Evolutionary conservation across 2,888 invertebrate genomes (phyloP), one percentile per base, ranked within the genome.

Genomic region (Temnothorax rugatulus): DNA sequence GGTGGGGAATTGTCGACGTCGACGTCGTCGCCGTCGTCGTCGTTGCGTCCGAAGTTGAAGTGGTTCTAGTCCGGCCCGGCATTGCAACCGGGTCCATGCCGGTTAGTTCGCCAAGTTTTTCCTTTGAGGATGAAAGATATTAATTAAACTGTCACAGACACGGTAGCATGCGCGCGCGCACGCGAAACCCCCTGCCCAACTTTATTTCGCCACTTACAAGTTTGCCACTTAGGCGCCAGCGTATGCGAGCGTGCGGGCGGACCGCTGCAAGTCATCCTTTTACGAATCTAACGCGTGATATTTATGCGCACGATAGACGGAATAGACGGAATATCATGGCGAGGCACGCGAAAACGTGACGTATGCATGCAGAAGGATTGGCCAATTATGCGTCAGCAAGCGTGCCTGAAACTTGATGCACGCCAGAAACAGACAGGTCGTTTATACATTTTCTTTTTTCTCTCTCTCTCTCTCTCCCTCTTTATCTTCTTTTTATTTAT

Each of bases 131-230:
- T 92, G 94, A 93, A 93, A 94, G 94, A 94, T 94, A 94, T 94
- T 94, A 94, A 94, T 94, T 94, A 94, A 94, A 94, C 94, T 94
- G 94, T 94, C 94, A 94, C 94, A 92, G 93, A 91, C 94, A 94
- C 92, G 93, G 91, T 91, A 90, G 91, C 87, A 13, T 25, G 75
- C 63, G 76, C 76, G 64, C 76, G 64, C 66, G 76, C 64, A 54
- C 76, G 69, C 81, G 82, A 73, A 81, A 86, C 76, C 85, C 85
- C 88, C 92, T 87, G 47, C 79, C 69, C 59, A 94, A 94, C 94
- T 94, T 94, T 94, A 94, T 94, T 94, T 94, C 92, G 93, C 94
- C 94, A 94, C 94, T 94, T 93, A 94, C 93, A 94, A 94, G 94
- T 94, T 94, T 93, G 92, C 93, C 92, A 91, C 92, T 93, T 91